Conservation (phyloP, 2,888 invertebrate genomes). For the Dione vanillae region DNA sequence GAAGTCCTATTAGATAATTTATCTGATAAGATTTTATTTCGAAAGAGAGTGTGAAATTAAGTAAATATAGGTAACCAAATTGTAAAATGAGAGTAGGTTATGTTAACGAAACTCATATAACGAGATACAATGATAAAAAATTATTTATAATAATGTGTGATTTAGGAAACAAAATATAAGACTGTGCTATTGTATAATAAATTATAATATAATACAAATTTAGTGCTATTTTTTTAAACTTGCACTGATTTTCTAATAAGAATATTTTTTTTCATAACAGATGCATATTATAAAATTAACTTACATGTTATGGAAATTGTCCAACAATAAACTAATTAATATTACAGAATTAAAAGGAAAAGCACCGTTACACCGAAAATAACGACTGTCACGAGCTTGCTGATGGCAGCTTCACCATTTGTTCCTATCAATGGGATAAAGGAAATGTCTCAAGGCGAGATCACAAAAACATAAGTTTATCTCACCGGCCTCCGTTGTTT, state of each 20-base stretch:
- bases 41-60: neutral
- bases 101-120: neutral
- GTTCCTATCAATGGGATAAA: slow-evolving; percentile 50
- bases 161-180: too few relatives aligned
- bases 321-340: neutral
- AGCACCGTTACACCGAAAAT: slow-evolving; percentile 38
- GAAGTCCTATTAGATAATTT: neutral
- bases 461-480: slow-evolving; percentile 67
- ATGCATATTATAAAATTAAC: too few relatives aligned
- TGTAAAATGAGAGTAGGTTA: neutral
- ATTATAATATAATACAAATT: too few relatives aligned
- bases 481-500: slow-evolving; percentile 66
- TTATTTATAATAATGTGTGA: too few relatives aligned
- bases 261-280: too few relatives aligned
- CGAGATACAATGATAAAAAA: neutral
- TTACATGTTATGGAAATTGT: too few relatives aligned
- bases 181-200: too few relatives aligned
- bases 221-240: too few relatives aligned
- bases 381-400: slow-evolving; percentile 43
- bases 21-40: neutral
- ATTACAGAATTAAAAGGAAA: slow-evolving; percentile 1
- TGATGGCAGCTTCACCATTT: slow-evolving; percentile 49
- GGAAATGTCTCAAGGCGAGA: slow-evolving; percentile 51
- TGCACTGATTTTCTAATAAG: too few relatives aligned
- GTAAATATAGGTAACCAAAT: neutral